These are phyloP conservation scores for Ascidia mentula DNA, from an alignment of 23 tunicate species.

Conservation along the genomic window DNA sequence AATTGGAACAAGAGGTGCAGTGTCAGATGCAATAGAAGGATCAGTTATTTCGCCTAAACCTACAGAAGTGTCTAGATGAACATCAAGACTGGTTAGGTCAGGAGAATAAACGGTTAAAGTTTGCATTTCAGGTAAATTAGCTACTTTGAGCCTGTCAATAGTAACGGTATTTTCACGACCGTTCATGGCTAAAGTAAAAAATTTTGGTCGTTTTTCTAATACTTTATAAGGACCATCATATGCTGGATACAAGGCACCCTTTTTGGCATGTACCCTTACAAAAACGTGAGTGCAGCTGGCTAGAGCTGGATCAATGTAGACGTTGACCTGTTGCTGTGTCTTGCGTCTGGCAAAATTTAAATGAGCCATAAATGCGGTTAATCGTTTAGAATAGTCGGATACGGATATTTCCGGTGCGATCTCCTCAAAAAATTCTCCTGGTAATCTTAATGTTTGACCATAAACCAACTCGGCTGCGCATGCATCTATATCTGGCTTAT, in stretches of 20 bases:
- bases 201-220: constrained; percentile 4
- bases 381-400: not conserved
- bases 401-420: not conserved
- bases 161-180: not conserved
- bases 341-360: not conserved
- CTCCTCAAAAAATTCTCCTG: constrained; percentile 20
- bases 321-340: not conserved
- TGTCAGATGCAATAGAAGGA: not conserved
- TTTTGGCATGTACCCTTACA: constrained; percentile 18
- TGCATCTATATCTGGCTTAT: not conserved
- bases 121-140: not conserved
- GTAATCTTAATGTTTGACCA: constrained; percentile 3
- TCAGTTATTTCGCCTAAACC: not conserved
- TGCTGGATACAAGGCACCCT: not conserved
- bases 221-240: constrained; percentile 24
- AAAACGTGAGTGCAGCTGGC: constrained; percentile 21
- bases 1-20: not conserved
- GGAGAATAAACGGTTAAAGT: not conserved
- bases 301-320: constrained; percentile 4
- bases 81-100: not conserved
- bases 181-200: not conserved
- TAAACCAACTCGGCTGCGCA: constrained; percentile 22
- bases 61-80: not conserved
- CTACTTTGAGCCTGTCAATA: constrained; percentile 6
- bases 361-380: not conserved